phyloP scores from a whole-genome alignment of 2,797 vertebrate species.

The Sebastes trivittatus region DNA sequence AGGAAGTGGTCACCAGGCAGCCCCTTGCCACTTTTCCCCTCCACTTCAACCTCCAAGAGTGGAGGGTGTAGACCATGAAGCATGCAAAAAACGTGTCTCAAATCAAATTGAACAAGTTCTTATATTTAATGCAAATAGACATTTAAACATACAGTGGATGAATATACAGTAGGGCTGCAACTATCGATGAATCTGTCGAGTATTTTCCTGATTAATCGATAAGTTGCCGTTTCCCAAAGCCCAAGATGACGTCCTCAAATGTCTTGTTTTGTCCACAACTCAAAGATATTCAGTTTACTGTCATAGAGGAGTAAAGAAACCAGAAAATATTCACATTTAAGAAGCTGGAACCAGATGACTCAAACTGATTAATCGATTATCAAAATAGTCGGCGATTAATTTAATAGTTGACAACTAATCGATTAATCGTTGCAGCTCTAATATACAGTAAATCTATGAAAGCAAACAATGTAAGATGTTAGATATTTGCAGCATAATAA shows the following conservation, averaged over 20 bases:
- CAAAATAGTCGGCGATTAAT: no score
- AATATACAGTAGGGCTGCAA: neutral
- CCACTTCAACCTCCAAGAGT: conserved; percentile 8
- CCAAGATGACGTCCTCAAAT: no score
- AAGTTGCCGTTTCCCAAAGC: no score
- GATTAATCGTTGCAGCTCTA: neutral
- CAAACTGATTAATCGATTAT: no score
- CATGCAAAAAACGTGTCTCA: neutral
- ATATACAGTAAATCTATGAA: neutral
- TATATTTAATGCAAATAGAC: neutral
- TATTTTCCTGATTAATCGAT: no score
- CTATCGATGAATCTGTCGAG: no score
- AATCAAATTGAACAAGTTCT: neutral
- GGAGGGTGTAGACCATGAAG: neutral
- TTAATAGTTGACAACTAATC: no score
- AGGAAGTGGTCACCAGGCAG: conserved; percentile 77
- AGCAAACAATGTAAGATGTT: neutral
- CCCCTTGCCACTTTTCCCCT: conserved; percentile 29
- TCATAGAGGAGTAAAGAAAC: no score
- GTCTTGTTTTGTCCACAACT: no score
- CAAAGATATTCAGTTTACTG: no score
- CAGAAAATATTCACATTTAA: no score
- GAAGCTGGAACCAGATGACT: no score
- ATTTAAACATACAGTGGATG: neutral
- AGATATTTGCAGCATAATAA: neutral